Evolutionary conservation across 1,140 invertebrate species (phyloP), one percentile per base, ranked within the genome.

Genomic region (Oppia nitens): DNA sequence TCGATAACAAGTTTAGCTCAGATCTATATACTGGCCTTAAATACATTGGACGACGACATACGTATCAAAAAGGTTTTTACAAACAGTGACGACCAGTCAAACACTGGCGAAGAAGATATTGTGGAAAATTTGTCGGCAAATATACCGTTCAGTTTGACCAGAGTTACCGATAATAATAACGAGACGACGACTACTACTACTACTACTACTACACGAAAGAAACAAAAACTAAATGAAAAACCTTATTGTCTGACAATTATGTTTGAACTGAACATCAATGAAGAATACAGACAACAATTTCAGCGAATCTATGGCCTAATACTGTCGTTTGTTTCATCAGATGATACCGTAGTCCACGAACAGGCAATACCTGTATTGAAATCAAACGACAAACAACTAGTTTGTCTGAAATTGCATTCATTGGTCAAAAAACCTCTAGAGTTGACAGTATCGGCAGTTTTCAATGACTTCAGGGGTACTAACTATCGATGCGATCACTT

Each of bases 1-100:
- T 29, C 47, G 14, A 53, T 58, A 23, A 52, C 52, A 23, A 62
- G 60, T 55, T 59, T 62, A 24, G 51, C 60, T 3, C 60, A 62
- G 47, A 62, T 62, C 23, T 62, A 62, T 53, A 32, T 50, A 6
- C 47, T 62, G 14, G 60, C 60, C 1, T 40, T 62, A 17, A 26
- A 58, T 26, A 62, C 60, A n/a, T 52, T 62, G n/a, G 20, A 32
- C 3, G 50, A 53, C 21, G 47, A 54, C 47, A 20, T 32, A n/a
- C 28, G 51, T 32, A 40, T 62, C 11, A 53, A 53, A 2, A 49
- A 59, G 32, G 56, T 62, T 11, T 62, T 62, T 29, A n/a, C n/a
- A n/a, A 47, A 24, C 52, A 24, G 25, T 3, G 60, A 61, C 27
- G 55, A 51, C 24, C 45, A 60, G 23, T 45, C 49, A 12, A 47